Evolutionary conservation across 2,113 vertebrate genomes (phyloP).

Genomic region (Procavia capensis): DNA sequence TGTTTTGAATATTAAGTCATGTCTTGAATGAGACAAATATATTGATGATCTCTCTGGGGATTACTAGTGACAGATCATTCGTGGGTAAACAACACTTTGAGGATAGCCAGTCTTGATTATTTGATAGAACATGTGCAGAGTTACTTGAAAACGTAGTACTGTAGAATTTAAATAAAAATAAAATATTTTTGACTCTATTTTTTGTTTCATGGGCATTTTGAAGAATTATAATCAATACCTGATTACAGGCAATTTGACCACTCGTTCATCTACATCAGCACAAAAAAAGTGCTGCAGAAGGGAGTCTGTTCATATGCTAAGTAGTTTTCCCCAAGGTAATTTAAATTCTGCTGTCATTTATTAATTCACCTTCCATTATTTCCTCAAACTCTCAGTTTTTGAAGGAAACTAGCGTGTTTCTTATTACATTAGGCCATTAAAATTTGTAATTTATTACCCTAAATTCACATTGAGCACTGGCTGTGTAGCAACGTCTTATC

Average conservation of each 20-base stretch:
- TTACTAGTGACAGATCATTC: neutral
- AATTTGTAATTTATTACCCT: neutral
- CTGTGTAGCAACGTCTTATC: neutral
- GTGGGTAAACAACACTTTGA: neutral
- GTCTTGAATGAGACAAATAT: neutral
- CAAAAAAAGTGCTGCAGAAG: conserved; percentile 45
- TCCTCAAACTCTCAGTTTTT: conserved; percentile 49
- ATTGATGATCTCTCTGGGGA: neutral
- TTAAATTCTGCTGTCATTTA: conserved; percentile 63
- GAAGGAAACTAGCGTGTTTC: conserved; percentile 5
- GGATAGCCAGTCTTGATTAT: conserved; percentile 4
- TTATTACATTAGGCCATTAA: neutral
- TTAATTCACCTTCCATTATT: conserved; percentile 67
- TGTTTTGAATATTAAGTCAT: conserved; percentile 34
- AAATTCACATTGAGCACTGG: neutral
- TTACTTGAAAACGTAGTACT: conserved; percentile 34
- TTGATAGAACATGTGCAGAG: conserved; percentile 20
- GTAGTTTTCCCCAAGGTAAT: conserved; percentile 54
- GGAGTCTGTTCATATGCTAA: conserved; percentile 64
- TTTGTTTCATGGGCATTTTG: conserved; percentile 38
- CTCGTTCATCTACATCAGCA: conserved; percentile 64
- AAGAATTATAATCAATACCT: conserved; percentile 67
- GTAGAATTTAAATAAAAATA: conserved; percentile 61
- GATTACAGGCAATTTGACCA: conserved; percentile 62
- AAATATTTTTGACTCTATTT: conserved; percentile 19